Evolutionary conservation across 1,140 invertebrate species (phyloP).

Genomic region (Drosophila mauritiana): DNA sequence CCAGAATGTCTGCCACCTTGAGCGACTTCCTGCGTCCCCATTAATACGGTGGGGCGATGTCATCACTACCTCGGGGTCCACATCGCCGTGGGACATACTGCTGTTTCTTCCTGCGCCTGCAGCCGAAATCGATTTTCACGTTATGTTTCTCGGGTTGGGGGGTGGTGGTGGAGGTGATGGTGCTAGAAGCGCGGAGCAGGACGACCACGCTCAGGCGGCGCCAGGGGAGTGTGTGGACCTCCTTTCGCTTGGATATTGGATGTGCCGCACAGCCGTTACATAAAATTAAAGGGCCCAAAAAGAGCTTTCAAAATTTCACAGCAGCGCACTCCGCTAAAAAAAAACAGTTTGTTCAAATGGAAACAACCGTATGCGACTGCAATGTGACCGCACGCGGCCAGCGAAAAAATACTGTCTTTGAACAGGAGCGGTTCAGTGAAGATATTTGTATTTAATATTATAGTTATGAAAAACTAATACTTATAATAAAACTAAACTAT

Average conservation of each 20-base stretch:
- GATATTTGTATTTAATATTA: no score
- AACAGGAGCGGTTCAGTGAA: background rate
- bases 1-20: background rate
- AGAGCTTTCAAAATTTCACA: slow-evolving; percentile 21
- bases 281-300: slow-evolving; percentile 9
- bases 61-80: slow-evolving; percentile 28
- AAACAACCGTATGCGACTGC: slow-evolving; percentile 17
- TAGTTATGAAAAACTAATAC: no score
- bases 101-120: slow-evolving; percentile 28
- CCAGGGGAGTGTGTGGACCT: background rate
- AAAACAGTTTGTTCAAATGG: slow-evolving; percentile 39
- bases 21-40: background rate
- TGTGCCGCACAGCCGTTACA: slow-evolving; percentile 2
- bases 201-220: slow-evolving; percentile 27
- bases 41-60: slow-evolving; percentile 1
- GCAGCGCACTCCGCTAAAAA: slow-evolving; percentile 26
- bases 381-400: slow-evolving; percentile 12
- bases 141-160: slow-evolving; percentile 61
- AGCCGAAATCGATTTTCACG: slow-evolving; percentile 69
- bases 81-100: slow-evolving; percentile 21
- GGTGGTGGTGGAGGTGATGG: slow-evolving; percentile 4
- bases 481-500: no score
- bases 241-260: background rate
- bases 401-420: background rate
- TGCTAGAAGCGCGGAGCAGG: slow-evolving; percentile 24